A percentile compares a stretch with the other conserved stretches of the same genome.
phyloP scores from a whole-genome alignment of 2,797 vertebrate genomes.

The Sphaeramia orbicularis region DNA sequence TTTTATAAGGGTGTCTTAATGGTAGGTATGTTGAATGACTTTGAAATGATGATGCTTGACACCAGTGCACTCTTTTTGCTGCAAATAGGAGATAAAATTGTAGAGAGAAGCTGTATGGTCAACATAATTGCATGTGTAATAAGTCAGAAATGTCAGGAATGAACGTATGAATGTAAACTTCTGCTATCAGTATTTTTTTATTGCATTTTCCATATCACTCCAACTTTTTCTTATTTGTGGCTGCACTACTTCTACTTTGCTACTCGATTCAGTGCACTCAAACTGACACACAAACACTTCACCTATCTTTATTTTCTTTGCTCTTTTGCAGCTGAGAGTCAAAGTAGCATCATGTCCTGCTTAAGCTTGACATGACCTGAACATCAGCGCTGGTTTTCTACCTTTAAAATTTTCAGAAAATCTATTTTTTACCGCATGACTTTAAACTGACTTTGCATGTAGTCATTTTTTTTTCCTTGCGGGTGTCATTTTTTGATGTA shows the following conservation, averaged over 20 bases:
- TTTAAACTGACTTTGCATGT: slow-evolving; percentile 36
- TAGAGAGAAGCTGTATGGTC: too few species aligned
- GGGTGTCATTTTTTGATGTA: slow-evolving; percentile 60
- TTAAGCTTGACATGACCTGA: slow-evolving; percentile 47
- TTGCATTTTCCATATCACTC: too few species aligned
- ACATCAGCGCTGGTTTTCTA: slow-evolving; percentile 31
- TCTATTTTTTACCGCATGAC: slow-evolving; percentile 17
- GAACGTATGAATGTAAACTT: too few species aligned
- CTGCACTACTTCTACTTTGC: slow-evolving; percentile 24
- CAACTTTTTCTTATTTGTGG: too few species aligned
- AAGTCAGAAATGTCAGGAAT: too few species aligned
- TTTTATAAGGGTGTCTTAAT: too few species aligned
- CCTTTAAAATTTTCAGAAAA: slow-evolving; percentile 31
- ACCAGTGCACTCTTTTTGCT: too few species aligned
- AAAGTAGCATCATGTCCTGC: slow-evolving; percentile 30
- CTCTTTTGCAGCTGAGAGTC: slow-evolving; percentile 17
- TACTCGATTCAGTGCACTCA: slow-evolving; percentile 33
- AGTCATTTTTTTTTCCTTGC: slow-evolving; percentile 32
- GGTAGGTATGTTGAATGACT: too few species aligned
- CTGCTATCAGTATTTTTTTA: too few species aligned
- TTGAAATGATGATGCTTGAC: too few species aligned
- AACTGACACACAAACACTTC: background rate
- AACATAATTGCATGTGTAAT: too few species aligned
- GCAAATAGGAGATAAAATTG: too few species aligned
- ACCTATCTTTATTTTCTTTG: slow-evolving; percentile 25